These are phyloP conservation scores for Paraescarpia echinospica DNA, from an alignment of 1,140 invertebrate genomes.

Conservation along the genomic window DNA sequence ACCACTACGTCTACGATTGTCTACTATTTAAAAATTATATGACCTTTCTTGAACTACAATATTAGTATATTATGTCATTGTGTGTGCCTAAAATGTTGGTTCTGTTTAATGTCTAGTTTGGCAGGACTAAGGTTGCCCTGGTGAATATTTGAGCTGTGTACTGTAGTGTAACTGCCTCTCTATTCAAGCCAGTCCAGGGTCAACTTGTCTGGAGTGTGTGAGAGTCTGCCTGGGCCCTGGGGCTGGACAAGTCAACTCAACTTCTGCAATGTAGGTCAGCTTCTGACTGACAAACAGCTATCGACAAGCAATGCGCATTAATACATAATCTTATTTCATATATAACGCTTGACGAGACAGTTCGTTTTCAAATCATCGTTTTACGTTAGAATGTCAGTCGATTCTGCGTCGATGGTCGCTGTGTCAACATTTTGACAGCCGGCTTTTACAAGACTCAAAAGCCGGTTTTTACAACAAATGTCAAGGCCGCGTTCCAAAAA, in stretches of 20 bases:
- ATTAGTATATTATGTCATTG: too few species aligned
- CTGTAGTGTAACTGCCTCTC: too few species aligned
- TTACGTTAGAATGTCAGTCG: not conserved
- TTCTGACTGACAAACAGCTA: not conserved
- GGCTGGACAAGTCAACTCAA: not conserved
- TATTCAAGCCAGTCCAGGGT: not conserved
- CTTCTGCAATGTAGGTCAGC: not conserved
- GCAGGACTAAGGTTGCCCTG: too few species aligned
- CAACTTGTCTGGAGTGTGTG: not conserved
- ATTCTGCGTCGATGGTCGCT: not conserved
- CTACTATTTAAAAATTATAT: too few species aligned
- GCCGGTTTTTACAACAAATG: not conserved
- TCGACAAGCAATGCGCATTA: not conserved
- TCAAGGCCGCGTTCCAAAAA: not conserved
- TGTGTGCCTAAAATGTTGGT: too few species aligned
- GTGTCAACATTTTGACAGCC: not conserved
- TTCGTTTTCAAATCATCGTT: not conserved
- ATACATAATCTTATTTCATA: not conserved
- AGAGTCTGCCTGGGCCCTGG: not conserved
- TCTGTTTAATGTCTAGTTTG: too few species aligned
- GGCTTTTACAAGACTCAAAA: not conserved
- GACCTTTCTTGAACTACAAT: too few species aligned
- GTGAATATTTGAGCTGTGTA: too few species aligned
- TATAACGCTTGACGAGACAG: not conserved
- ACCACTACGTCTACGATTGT: too few species aligned